phyloP scores from a whole-genome alignment of 2,797 vertebrate genomes.

The Morelia viridis region DNA sequence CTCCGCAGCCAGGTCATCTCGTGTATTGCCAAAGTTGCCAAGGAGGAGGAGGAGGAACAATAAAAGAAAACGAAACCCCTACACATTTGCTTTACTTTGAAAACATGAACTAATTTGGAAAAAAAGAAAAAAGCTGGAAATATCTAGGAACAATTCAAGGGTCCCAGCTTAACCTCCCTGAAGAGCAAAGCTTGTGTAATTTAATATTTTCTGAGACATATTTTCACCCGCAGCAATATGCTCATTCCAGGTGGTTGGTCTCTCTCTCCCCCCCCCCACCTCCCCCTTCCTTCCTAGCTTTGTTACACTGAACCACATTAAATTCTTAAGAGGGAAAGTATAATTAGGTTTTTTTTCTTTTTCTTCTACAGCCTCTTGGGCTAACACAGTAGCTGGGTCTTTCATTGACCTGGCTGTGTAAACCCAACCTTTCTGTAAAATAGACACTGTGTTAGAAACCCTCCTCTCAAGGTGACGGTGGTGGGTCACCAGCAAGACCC shows the following conservation, averaged over 20 bases:
- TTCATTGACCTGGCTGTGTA: too few relatives aligned
- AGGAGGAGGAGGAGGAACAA: neutral
- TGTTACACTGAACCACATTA: constrained; percentile 29
- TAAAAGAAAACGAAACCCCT: neutral
- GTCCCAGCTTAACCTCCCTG: constrained; percentile 5
- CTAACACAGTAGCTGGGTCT: too few relatives aligned
- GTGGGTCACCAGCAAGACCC: too few relatives aligned
- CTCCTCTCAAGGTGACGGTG: too few relatives aligned
- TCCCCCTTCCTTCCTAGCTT: constrained; percentile 13
- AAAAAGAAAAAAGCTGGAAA: neutral
- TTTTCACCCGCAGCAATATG: constrained; percentile 60
- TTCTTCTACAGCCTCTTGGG: neutral
- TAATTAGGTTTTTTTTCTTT: too few relatives aligned
- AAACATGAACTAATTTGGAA: neutral
- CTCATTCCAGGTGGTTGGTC: constrained; percentile 34
- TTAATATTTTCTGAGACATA: constrained; percentile 38
- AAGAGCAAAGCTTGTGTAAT: neutral
- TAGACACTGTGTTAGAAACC: too few relatives aligned
- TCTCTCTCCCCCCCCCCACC: neutral
- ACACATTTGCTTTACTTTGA: neutral
- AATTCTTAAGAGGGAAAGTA: neutral
- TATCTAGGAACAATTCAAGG: constrained; percentile 13
- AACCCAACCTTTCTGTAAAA: too few relatives aligned
- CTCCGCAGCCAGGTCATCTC: too few relatives aligned
- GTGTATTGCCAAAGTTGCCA: neutral